Base-by-base conservation (phyloP, 2,888 invertebrate species). In the Drosophila merina region DNA sequence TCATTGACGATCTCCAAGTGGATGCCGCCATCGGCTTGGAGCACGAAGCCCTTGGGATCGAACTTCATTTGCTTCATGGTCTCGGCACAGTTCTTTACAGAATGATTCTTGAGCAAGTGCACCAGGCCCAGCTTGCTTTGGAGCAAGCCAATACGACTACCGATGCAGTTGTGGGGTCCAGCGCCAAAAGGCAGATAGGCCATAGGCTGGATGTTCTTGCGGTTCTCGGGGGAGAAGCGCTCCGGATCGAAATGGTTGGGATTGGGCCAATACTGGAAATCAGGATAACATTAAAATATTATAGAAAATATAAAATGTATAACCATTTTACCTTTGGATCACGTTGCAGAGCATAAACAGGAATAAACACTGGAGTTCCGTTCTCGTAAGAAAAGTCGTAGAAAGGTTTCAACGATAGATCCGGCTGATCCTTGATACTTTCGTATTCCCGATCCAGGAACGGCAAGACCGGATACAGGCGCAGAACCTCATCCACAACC, bases 401-500 rank as follows among this genome's bases (percentile, higher is more conserved):
- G 63, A 78, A 77, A 0, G 92, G 92, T 45, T 89, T 86, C 1
- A 92, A 68, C 0, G 88, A 89, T 14, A 83, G 77, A 20, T 85
- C 88, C 0, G 72, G 62, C 9, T 81, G 69, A 0, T 67, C 86
- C 14, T 67, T 51, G 0, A 73, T 25, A 40, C 80, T 51, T 7
- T 75, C 75, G 57, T 91, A 91, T 62, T 87, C 73, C 4, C 92
- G 90, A 72, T 91, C 92, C 25, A 92, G 70, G 50, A 91, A 90
- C 0, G 92, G 91, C 5, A 92, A 44, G 1, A 90, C 85, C 3
- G 92, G 92, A 77, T 92, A 92, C 55, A 92, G 49, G 3, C 92
- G 88, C 26, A 92, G 57, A 1, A 86, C 85, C 70, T 92, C 92
- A 54, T 90, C 88, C 1, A 91, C 67, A 2, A 92, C 92, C 92